phyloP scores from a whole-genome alignment of 2,888 invertebrate species.

The Diaperis boleti region DNA sequence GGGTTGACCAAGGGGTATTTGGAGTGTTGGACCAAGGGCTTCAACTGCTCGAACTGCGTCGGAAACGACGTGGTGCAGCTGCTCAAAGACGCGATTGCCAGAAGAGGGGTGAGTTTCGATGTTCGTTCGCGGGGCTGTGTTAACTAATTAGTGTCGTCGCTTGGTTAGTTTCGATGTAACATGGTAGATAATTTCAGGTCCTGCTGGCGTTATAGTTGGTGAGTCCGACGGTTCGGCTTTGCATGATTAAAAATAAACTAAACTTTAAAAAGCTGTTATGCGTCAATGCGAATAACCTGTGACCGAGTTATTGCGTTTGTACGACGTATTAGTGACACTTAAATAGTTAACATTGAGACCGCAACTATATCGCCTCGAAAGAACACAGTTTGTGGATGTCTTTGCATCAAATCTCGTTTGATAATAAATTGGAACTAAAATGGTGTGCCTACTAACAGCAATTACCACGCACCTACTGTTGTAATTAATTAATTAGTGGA shows the following conservation, averaged over 20 bases:
- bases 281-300: neutral
- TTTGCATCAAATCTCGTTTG: too few species aligned
- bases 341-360: neutral
- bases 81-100: conserved; percentile 88
- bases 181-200: too few species aligned
- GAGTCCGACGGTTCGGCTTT: conserved; percentile 65
- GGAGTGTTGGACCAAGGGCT: conserved; percentile 96
- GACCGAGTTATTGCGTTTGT: neutral
- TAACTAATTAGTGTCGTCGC: too few species aligned
- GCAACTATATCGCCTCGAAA: conserved; percentile 22
- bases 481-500: too few species aligned
- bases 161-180: too few species aligned
- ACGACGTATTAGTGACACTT: neutral
- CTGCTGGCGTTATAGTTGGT: conserved; percentile 88
- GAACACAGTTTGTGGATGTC: neutral
- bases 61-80: conserved; percentile 91
- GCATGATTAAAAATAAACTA: conserved; percentile 10
- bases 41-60: conserved; percentile 92
- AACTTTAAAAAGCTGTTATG: neutral
- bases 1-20: conserved; percentile 89
- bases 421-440: too few species aligned
- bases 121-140: too few species aligned
- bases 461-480: too few species aligned
- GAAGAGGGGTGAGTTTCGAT: conserved; percentile 81
- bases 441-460: too few species aligned